Evolutionary conservation across 1,140 invertebrate species (phyloP).

Genomic region (Arion vulgaris): DNA sequence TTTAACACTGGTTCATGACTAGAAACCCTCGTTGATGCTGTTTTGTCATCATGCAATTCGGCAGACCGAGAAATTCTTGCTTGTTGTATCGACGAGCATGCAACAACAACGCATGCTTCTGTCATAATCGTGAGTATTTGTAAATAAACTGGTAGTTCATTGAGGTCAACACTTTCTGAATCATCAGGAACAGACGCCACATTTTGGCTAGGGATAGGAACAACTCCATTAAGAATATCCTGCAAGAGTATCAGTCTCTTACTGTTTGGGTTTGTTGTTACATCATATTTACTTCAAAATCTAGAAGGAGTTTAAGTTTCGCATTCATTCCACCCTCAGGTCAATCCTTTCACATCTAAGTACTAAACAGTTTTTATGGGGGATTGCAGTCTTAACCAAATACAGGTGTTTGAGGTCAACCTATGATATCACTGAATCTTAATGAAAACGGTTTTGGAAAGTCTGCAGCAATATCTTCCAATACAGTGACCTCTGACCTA

Average conservation of each 20-base stretch:
- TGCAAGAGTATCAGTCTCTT: conserved; percentile 27
- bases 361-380: conserved; percentile 26
- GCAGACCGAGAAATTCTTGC: not conserved
- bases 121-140: conserved; percentile 19
- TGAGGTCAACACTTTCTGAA: not conserved
- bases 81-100: not conserved
- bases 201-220: conserved; percentile 17
- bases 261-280: conserved; percentile 13
- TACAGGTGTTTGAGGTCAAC: conserved; percentile 33
- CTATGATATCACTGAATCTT: conserved; percentile 49
- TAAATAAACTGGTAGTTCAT: conserved; percentile 25
- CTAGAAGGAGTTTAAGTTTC: conserved; percentile 43
- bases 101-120: conserved; percentile 11
- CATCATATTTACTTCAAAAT: conserved; percentile 45
- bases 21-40: not conserved
- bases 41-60: not conserved
- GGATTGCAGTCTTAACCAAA: conserved; percentile 30
- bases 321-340: conserved; percentile 22
- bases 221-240: conserved; percentile 38
- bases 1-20: not conserved
- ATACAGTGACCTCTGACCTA: conserved; percentile 46
- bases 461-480: conserved; percentile 55
- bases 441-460: conserved; percentile 56
- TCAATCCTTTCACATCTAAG: conserved; percentile 37
- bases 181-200: conserved; percentile 21